A percentile compares a stretch with the other conserved stretches of the same genome.
phyloP scores from a whole-genome alignment of 2,888 invertebrate species.

The Parthenolecanium corni region DNA sequence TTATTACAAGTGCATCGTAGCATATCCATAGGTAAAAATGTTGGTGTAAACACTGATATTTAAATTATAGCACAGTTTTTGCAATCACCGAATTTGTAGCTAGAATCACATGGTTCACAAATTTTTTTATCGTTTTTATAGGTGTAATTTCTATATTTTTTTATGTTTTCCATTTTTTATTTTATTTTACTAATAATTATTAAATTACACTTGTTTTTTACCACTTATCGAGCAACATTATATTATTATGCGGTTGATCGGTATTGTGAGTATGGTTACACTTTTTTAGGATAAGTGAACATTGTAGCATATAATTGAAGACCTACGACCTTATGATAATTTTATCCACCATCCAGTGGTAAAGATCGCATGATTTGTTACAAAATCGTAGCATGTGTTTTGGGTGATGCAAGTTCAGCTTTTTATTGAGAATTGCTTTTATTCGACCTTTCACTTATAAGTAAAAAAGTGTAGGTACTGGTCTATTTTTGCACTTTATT shows the following conservation, averaged over 20 bases:
- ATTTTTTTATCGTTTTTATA: constrained; percentile 8
- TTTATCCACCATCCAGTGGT: too few species aligned
- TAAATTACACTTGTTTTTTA: neutral
- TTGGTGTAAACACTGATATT: constrained; percentile 27
- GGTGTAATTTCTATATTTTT: neutral
- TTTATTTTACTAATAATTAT: neutral
- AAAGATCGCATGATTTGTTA: too few species aligned
- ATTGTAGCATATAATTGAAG: too few species aligned
- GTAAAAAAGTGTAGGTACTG: too few species aligned
- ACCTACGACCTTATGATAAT: too few species aligned
- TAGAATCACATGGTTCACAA: constrained; percentile 22
- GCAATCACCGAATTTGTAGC: constrained; percentile 26
- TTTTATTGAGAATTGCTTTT: too few species aligned
- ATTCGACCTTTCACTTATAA: too few species aligned
- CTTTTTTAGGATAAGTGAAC: too few species aligned
- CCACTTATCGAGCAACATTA: neutral
- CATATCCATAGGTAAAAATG: constrained; percentile 27
- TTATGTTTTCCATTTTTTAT: neutral
- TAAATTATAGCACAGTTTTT: constrained; percentile 25
- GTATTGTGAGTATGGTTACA: too few species aligned
- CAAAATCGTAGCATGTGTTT: too few species aligned
- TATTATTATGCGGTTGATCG: neutral
- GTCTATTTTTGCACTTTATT: too few species aligned
- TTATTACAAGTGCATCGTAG: constrained; percentile 27
- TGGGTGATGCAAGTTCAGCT: too few species aligned